Evolutionary conservation across 2,888 invertebrate genomes (phyloP).

Genomic region (Adineta ricciae): DNA sequence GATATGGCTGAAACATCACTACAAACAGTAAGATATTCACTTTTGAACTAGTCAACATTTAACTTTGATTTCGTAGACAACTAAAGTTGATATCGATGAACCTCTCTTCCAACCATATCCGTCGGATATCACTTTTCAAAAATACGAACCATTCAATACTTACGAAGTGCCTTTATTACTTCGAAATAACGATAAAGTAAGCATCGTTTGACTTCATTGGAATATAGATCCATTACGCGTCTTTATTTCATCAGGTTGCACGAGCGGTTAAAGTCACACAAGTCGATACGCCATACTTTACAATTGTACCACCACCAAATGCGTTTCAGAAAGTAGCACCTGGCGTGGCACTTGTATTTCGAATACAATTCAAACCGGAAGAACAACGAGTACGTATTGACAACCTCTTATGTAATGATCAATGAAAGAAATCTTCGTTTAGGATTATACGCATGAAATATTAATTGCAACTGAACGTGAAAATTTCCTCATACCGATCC

Average conservation of each 20-base stretch:
- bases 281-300: constrained; percentile 49
- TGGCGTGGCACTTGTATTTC: constrained; percentile 59
- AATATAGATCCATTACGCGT: too few species aligned
- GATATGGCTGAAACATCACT: constrained; percentile 50
- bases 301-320: constrained; percentile 47
- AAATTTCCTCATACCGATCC: constrained; percentile 49
- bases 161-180: constrained; percentile 48
- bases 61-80: neutral
- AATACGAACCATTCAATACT: constrained; percentile 47
- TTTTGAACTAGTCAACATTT: neutral
- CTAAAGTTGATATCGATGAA: constrained; percentile 47
- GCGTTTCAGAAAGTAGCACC: constrained; percentile 58
- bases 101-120: constrained; percentile 51
- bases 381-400: constrained; percentile 45
- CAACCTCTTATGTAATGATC: neutral
- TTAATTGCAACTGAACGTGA: constrained; percentile 50
- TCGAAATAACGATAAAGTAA: constrained; percentile 49
- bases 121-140: constrained; percentile 49
- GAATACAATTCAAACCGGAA: constrained; percentile 58
- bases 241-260: constrained; percentile 42
- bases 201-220: neutral
- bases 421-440: constrained; percentile 25
- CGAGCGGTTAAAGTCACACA: constrained; percentile 48
- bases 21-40: constrained; percentile 43
- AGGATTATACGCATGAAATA: constrained; percentile 50